These are phyloP conservation scores for Metridium senile DNA, from an alignment of 92 coral and sea anemone species.

Conservation along the genomic window DNA sequence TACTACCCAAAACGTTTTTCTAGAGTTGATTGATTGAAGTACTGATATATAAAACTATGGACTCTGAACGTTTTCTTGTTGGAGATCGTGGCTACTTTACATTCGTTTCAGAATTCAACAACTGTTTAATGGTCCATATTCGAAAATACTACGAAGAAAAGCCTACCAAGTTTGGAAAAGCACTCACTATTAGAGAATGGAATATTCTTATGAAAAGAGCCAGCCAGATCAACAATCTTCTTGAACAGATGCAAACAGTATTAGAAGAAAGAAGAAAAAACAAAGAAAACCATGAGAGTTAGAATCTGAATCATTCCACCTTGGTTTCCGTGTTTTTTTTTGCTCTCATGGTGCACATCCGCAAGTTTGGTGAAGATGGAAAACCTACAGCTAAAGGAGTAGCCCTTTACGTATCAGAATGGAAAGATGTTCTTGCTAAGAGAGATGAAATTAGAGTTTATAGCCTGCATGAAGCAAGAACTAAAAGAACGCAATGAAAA, in stretches of 20 bases:
- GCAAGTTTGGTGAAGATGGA: not conserved
- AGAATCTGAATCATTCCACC: not conserved
- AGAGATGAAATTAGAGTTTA: not conserved
- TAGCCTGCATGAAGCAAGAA: not conserved
- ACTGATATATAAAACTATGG: no score
- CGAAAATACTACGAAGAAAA: constrained; percentile 3
- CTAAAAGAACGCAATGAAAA: no score
- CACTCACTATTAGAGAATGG: not conserved
- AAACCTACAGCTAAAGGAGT: not conserved
- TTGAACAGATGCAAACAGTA: not conserved
- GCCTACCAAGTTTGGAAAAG: not conserved
- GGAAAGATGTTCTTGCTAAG: not conserved
- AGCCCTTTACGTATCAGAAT: not conserved
- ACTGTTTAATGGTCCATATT: not conserved
- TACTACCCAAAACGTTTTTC: no score
- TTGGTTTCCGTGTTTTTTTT: not conserved
- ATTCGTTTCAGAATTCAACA: not conserved
- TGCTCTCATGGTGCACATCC: not conserved
- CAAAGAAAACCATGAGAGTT: not conserved
- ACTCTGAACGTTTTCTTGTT: not conserved
- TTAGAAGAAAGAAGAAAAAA: not conserved
- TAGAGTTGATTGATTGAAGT: no score
- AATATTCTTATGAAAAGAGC: not conserved
- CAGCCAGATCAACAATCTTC: not conserved
- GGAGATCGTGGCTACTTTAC: not conserved